Conservation (phyloP, 2,888 invertebrate species). For the Fragum fragum region DNA sequence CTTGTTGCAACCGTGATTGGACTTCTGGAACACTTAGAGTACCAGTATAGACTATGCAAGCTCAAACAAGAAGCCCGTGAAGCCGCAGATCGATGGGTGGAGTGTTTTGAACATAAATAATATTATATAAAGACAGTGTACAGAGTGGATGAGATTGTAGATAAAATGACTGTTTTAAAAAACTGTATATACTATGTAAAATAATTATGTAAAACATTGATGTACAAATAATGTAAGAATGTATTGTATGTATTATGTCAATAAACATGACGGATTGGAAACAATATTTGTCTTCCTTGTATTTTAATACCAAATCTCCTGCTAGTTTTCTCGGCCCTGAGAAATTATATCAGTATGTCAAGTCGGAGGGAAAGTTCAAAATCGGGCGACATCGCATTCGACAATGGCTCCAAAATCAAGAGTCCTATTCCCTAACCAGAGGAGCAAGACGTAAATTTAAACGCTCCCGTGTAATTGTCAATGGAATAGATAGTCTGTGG, state of each 20-base stretch:
- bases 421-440: slow-evolving; percentile 49
- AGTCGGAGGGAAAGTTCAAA: not conserved
- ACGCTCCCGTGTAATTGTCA: slow-evolving; percentile 33
- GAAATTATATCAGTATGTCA: slow-evolving; percentile 5
- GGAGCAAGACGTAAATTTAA: slow-evolving; percentile 29
- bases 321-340: slow-evolving; percentile 20
- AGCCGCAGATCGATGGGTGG: no score
- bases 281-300: slow-evolving; percentile 1
- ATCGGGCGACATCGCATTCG: slow-evolving; percentile 43
- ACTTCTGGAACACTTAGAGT: no score
- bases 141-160: not conserved
- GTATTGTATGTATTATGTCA: not conserved
- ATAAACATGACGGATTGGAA: slow-evolving; percentile 32
- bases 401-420: slow-evolving; percentile 56
- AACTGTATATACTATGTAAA: slow-evolving; percentile 1
- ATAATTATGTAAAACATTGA: not conserved
- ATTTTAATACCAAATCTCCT: slow-evolving; percentile 20
- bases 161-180: not conserved
- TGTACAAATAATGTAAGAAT: not conserved
- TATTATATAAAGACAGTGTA: not conserved
- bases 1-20: no score
- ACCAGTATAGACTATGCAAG: no score
- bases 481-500: slow-evolving; percentile 51
- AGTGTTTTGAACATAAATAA: no score
- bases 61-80: no score